phyloP scores from a whole-genome alignment of 2,797 vertebrate species.

The Helostoma temminkii region DNA sequence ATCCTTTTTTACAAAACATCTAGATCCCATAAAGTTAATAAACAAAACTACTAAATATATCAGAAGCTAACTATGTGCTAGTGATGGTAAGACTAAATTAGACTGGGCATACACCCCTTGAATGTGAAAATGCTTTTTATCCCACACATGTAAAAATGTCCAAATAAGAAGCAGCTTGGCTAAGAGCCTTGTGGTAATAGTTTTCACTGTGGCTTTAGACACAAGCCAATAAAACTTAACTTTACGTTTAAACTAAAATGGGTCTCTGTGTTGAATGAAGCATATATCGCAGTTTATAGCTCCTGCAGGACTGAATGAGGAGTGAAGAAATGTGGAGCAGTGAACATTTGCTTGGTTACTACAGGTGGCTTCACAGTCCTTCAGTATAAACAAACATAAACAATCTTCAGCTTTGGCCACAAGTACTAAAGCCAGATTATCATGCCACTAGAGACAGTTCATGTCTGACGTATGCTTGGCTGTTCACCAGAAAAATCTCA shows the following conservation, averaged over 20 bases:
- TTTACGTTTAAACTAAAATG: constrained; percentile 60
- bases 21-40: not conserved
- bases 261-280: constrained; percentile 46
- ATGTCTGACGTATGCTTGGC: not conserved
- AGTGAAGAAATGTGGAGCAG: constrained; percentile 23
- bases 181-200: constrained; percentile 37
- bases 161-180: constrained; percentile 46
- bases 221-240: constrained; percentile 61
- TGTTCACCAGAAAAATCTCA: constrained; percentile 26
- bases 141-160: constrained; percentile 23
- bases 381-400: constrained; percentile 53
- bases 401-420: constrained; percentile 15
- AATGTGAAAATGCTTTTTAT: constrained; percentile 15
- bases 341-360: constrained; percentile 55
- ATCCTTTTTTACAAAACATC: constrained; percentile 11
- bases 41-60: constrained; percentile 19
- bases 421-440: constrained; percentile 20
- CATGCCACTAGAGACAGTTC: constrained; percentile 14
- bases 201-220: constrained; percentile 61
- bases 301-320: constrained; percentile 20
- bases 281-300: constrained; percentile 51
- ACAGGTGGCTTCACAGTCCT: constrained; percentile 48
- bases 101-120: constrained; percentile 8
- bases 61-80: not conserved
- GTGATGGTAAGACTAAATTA: constrained; percentile 15